Base-by-base conservation (phyloP, 2,797 vertebrate genomes). In the Steatocranus sp. region DNA sequence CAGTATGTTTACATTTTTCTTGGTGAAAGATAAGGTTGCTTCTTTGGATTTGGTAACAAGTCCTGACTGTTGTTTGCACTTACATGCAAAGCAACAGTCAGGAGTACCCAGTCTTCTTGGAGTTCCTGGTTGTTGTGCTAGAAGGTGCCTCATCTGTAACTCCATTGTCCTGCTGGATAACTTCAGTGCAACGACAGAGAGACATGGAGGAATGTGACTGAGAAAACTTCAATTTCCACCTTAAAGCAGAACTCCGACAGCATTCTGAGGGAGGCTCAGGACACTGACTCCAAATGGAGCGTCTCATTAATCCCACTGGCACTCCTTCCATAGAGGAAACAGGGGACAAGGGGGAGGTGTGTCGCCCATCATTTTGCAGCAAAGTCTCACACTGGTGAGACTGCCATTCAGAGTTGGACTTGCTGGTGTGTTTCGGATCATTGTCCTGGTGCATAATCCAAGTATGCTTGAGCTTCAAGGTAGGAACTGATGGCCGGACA, bases 141-240 rank as follows among this genome's bases (percentile, higher is more conserved):
- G 7, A 36, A 32, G 11, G 32, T 36, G 18, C 58, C 1, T 36
- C 58, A 63, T 63, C 32, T 63, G 58, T 2, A 36, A 36, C 32
- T 36, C 32, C 32, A 63, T 63, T 63, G 58, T 63, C 0, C 0
- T 20, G 32, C 58, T 63, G 58, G 6, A 32, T 0, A 20, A 63
- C 18, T 20, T 63, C 18, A 63, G 5, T 20, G 58, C 32, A 1
- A 63, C 8, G 58, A 36, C 58, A 63, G 32, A 8, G 32, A 63
- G 32, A 63, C 32, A 18, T 36, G 58, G 18, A 36, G 30, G 30
- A 61, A 5, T 4, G 2, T 8, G 30, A 34, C 3, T 63, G 58
- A 6, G 18, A 63, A 7, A 20, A 14, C 58, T 36, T 63, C 32
- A 36, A 63, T 63, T 63, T 63, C 11, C 11, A n/a, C 11, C 56